Evolutionary conservation across 2,888 invertebrate species (phyloP).

Genomic region (Troides oblongomaculatus): DNA sequence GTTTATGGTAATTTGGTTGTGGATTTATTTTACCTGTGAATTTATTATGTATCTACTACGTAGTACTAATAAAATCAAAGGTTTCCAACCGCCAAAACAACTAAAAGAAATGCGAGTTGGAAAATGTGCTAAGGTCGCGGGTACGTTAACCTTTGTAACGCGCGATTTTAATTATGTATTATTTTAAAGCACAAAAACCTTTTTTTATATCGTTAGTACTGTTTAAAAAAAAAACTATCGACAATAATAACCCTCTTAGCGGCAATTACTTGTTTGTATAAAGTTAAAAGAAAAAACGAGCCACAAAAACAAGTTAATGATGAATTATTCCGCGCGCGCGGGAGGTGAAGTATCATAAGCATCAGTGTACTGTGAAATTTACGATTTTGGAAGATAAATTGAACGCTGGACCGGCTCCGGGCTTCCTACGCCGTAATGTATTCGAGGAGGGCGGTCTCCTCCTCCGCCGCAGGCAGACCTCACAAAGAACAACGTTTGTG

Average conservation of each 20-base stretch:
- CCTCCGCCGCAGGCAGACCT: slow-evolving; percentile 47
- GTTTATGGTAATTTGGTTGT: slow-evolving; percentile 15
- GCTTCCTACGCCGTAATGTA: slow-evolving; percentile 76
- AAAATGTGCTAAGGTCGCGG: too few species aligned
- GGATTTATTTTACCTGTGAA: neutral
- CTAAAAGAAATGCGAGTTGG: too few species aligned
- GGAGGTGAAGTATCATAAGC: slow-evolving; percentile 71
- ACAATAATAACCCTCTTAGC: neutral
- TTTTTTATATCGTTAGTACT: too few species aligned
- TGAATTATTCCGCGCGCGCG: slow-evolving; percentile 42
- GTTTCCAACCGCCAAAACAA: too few species aligned
- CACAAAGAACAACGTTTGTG: slow-evolving; percentile 20
- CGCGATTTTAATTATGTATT: too few species aligned
- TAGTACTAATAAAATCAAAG: too few species aligned
- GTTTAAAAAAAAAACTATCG: too few species aligned
- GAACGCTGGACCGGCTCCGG: slow-evolving; percentile 68
- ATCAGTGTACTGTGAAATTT: slow-evolving; percentile 54
- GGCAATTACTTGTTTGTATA: slow-evolving; percentile 1
- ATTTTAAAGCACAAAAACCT: too few species aligned
- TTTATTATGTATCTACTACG: too few species aligned
- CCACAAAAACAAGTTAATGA: slow-evolving; percentile 16
- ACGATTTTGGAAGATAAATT: slow-evolving; percentile 77
- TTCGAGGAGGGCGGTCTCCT: slow-evolving; percentile 55
- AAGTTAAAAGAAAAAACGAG: neutral
- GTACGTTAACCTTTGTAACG: too few species aligned